Evolutionary conservation across 1,140 invertebrate genomes (phyloP), one percentile per base, ranked within the genome.

Genomic region (Thaumetopoea pityocampa): DNA sequence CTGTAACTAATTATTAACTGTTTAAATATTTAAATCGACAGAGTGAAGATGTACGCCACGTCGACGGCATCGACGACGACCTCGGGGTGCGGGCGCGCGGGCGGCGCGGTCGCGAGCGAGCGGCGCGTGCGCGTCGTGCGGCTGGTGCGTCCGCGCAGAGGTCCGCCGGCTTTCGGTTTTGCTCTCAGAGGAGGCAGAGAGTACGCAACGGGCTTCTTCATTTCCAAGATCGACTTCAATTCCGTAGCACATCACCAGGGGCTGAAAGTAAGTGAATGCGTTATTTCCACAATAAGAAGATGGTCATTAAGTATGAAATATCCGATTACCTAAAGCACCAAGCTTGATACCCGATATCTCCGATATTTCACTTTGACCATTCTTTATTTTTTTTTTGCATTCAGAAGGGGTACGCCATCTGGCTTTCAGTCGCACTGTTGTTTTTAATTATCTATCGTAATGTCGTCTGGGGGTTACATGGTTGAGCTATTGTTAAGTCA

Each of bases 161-260:
- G 74, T 3, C 59, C 68, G 3, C 73, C 80, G 1, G 76, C 76
- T 10, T 80, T 96, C 44, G 96, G 96, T 0, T 97, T 97, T 84
- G 93, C 94, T 3, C 87, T 97, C n/a, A 88, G 96, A 1, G 96
- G 96, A 36, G 96, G 96, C 2, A 87, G 91, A 35, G 96, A 98
- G 76, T 94, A 97, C 81, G 93, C 94, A 5, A 94, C 95, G 0
- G 96, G 96, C 14, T 94, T 98, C 82, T 98, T 96, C 85, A 92
- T 98, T 17, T 96, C 95, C 5, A 90, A 93, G 53, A 92, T 98
- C 2, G 92, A 96, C 38, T 89, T 90, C 1, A 92, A 91, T 9
- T 95, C 95, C 1, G 94, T 97, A 67, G 95, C 94, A 4, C 89
- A 95, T 56, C 82, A 88, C 20, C 92, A 94, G 76, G 96, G 96